phyloP scores from a whole-genome alignment of 2,888 invertebrate species.

The Agrochola lota region DNA sequence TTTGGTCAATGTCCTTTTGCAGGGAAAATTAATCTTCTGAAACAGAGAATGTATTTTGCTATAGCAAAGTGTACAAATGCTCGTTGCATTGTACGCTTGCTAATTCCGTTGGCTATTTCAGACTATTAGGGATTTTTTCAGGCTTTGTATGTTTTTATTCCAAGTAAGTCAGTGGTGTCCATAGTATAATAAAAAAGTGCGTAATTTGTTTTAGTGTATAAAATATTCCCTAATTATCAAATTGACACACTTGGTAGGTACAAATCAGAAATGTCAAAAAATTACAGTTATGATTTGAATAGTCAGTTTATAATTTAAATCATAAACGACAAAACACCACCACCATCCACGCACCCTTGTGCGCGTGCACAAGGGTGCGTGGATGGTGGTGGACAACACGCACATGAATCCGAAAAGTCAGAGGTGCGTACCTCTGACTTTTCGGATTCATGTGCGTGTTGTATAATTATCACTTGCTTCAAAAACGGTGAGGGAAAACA shows the following conservation, averaged over 20 bases:
- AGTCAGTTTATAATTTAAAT: background rate
- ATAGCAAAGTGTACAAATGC: background rate
- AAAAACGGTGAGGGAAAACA: too few species aligned
- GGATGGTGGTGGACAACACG: too few species aligned
- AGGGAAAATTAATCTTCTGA: background rate
- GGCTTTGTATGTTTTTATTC: background rate
- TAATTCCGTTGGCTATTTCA: slow-evolving; percentile 7
- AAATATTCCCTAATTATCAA: background rate
- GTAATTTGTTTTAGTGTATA: background rate
- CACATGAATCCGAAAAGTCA: too few species aligned
- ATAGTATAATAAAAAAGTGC: background rate
- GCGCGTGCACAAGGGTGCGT: too few species aligned
- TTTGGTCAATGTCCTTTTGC: background rate
- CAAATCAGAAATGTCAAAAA: background rate
- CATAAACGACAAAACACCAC: too few species aligned
- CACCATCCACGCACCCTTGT: too few species aligned
- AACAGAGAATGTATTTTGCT: background rate
- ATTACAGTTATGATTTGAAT: background rate
- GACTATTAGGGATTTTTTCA: background rate
- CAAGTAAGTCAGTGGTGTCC: too few species aligned
- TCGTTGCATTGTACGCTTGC: slow-evolving; percentile 5
- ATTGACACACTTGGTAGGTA: background rate
- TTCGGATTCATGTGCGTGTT: too few species aligned
- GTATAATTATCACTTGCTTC: too few species aligned
- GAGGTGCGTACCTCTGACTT: background rate